phyloP scores from a whole-genome alignment of 2,113 vertebrate species.

The Planiliza haematocheilus region DNA sequence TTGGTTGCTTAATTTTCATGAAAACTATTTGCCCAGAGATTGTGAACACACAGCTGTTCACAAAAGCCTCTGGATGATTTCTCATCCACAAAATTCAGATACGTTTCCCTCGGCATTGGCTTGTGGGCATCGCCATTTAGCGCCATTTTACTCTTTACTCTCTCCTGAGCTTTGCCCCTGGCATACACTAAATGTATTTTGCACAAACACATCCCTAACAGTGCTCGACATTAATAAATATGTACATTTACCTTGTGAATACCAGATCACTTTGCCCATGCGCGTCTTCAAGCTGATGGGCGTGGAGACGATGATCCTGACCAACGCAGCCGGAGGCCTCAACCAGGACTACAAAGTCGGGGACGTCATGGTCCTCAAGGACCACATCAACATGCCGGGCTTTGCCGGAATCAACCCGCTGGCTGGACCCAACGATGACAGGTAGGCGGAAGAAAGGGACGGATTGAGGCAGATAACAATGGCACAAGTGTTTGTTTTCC shows the following conservation, averaged over 20 bases:
- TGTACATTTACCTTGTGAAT: background rate
- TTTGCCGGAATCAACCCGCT: conserved; percentile 90
- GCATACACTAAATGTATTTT: too few relatives aligned
- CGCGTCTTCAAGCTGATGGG: conserved; percentile 92
- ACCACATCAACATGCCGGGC: conserved; percentile 93
- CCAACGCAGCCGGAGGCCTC: conserved; percentile 93
- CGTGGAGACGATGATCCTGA: conserved; percentile 90
- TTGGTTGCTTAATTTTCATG: too few relatives aligned
- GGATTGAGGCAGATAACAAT: too few relatives aligned
- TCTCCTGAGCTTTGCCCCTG: too few relatives aligned
- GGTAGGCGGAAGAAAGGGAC: conserved; percentile 76
- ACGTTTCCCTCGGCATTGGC: too few relatives aligned
- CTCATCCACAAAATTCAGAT: too few relatives aligned
- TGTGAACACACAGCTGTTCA: too few relatives aligned
- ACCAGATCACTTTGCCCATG: conserved; percentile 91
- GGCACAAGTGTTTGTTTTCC: too few relatives aligned
- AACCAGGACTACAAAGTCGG: conserved; percentile 92
- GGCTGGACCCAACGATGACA: conserved; percentile 89
- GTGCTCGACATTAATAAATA: fast-evolving
- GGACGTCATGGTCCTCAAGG: conserved; percentile 94
- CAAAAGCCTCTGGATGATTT: too few relatives aligned
- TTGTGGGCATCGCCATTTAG: too few relatives aligned
- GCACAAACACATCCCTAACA: background rate
- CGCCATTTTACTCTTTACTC: too few relatives aligned
- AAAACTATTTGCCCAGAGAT: too few relatives aligned